A percentile compares a stretch with the other conserved stretches of the same genome.
Evolutionary conservation across 1,140 invertebrate species (phyloP).

Genomic region (Drosophila albomicans): DNA sequence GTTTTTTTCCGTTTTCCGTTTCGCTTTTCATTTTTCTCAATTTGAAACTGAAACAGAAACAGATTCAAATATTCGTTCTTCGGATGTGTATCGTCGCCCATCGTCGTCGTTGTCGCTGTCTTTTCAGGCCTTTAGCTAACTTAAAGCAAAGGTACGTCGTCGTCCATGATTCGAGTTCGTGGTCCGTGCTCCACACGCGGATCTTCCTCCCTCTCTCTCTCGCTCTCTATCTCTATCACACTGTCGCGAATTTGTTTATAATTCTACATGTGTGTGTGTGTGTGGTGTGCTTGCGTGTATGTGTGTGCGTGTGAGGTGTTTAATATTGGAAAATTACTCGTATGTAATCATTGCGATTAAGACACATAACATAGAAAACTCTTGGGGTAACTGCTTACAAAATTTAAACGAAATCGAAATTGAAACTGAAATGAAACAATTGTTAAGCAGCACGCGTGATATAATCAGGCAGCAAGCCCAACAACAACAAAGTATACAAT

Average conservation of each 20-base stretch:
- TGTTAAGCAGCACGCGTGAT: conserved; percentile 61
- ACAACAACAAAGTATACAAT: conserved; percentile 41
- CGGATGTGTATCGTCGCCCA: conserved; percentile 74
- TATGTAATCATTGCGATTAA: conserved; percentile 27
- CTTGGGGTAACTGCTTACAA: conserved; percentile 23
- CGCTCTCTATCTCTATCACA: conserved; percentile 9
- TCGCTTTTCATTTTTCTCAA: conserved; percentile 67
- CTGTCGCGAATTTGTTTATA: conserved; percentile 76
- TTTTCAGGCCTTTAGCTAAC: conserved; percentile 42
- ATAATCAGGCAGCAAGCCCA: conserved; percentile 59
- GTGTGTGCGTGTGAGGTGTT: conserved; percentile 44
- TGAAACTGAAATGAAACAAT: conserved; percentile 41
- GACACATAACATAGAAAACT: conserved; percentile 27
- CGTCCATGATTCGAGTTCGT: conserved; percentile 18
- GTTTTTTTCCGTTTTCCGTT: conserved; percentile 13
- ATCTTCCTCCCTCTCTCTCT: neutral
- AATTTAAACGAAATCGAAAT: conserved; percentile 19
- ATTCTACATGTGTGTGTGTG: conserved; percentile 49
- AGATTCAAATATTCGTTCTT: conserved; percentile 84
- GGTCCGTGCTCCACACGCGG: conserved; percentile 22
- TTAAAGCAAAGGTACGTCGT: conserved; percentile 66
- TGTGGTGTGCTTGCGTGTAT: conserved; percentile 36
- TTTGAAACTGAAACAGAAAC: conserved; percentile 73
- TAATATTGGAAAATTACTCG: conserved; percentile 46
- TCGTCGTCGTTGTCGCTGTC: conserved; percentile 44